These are phyloP conservation scores for Ips typographus DNA, from an alignment of 1,140 invertebrate genomes.

Conservation along the genomic window DNA sequence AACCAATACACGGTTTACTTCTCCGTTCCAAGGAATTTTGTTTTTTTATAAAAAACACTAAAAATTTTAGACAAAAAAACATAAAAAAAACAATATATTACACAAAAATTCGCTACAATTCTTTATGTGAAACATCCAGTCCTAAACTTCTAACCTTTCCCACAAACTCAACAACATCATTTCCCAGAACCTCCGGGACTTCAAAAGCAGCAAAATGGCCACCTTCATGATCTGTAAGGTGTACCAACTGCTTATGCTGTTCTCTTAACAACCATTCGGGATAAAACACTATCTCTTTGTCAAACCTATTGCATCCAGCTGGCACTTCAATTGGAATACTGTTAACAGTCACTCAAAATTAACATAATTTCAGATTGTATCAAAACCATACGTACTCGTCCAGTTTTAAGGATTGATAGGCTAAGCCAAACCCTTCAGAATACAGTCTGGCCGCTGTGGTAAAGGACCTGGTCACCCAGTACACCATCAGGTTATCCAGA, in stretches of 20 bases:
- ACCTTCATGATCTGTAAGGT: conserved; percentile 56
- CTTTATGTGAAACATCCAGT: neutral
- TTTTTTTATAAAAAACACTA: no score
- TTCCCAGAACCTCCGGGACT: conserved; percentile 67
- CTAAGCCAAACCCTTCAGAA: conserved; percentile 61
- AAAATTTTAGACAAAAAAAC: no score
- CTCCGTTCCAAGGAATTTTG: no score
- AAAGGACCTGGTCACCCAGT: conserved; percentile 77
- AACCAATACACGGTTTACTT: no score
- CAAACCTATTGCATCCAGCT: conserved; percentile 64
- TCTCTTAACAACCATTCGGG: conserved; percentile 61
- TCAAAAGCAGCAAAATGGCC: conserved; percentile 88
- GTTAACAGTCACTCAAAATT: conserved; percentile 41
- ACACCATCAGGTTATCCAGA: conserved; percentile 87
- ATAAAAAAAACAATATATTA: conserved; percentile 2
- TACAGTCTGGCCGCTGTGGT: conserved; percentile 78
- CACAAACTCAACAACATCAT: conserved; percentile 55
- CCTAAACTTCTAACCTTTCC: conserved; percentile 15
- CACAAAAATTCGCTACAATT: neutral
- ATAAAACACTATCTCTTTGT: conserved; percentile 60
- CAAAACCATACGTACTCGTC: conserved; percentile 52
- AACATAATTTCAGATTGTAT: no score
- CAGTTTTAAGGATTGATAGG: conserved; percentile 46
- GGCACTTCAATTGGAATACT: conserved; percentile 52
- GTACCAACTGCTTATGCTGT: conserved; percentile 64